phyloP scores from a whole-genome alignment of 2,797 vertebrate species.

The Malacoraja senta region DNA sequence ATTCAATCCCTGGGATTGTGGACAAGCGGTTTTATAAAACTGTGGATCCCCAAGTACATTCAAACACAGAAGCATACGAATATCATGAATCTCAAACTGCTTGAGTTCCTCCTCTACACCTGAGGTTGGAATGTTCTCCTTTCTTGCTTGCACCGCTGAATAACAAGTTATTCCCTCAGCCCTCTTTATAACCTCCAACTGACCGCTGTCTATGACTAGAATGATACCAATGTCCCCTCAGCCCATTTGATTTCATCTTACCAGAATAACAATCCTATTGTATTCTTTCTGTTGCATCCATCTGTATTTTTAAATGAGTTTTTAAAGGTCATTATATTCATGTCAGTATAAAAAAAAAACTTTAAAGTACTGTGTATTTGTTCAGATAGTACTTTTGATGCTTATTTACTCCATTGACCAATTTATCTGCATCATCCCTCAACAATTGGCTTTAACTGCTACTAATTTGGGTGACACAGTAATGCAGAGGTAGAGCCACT shows the following conservation, averaged over 20 bases:
- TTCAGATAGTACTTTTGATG: background rate
- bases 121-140: background rate
- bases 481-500: too few species aligned
- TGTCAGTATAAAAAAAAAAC: background rate
- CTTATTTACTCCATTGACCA: background rate
- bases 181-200: background rate
- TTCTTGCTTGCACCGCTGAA: background rate
- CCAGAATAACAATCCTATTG: background rate
- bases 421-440: background rate
- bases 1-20: background rate
- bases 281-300: too few species aligned
- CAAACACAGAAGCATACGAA: background rate
- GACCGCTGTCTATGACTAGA: background rate
- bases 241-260: background rate
- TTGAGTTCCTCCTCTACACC: background rate
- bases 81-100: background rate
- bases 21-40: background rate
- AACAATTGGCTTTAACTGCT: too few species aligned
- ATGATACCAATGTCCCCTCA: background rate
- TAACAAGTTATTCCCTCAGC: background rate
- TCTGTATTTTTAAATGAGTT: background rate
- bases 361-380: background rate
- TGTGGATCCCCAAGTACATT: background rate
- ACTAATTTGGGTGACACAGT: background rate
- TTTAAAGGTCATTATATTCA: background rate